These are phyloP conservation scores for Galago senegalensis DNA, from an alignment of 2,797 vertebrate genomes.

Conservation along the genomic window DNA sequence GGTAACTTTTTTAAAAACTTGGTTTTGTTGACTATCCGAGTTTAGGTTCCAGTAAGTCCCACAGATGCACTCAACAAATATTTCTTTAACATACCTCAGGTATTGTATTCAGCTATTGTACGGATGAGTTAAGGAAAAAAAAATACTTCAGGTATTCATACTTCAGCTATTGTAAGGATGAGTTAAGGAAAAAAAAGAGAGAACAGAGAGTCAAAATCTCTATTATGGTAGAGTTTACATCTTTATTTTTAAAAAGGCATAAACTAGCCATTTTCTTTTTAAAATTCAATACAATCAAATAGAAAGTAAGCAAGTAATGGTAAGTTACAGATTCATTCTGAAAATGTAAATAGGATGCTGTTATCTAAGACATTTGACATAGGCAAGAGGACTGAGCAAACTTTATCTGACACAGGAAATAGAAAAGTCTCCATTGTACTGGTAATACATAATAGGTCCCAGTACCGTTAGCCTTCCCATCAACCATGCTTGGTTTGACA, in stretches of 20 bases:
- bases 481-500: neutral
- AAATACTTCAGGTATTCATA: neutral
- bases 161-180: neutral
- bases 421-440: neutral
- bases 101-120: neutral
- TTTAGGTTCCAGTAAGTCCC: neutral
- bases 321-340: neutral
- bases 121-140: too few species aligned
- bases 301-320: neutral
- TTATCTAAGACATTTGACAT: neutral
- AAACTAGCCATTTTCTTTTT: neutral
- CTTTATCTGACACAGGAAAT: neutral
- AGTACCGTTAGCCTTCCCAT: neutral
- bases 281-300: neutral
- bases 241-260: neutral
- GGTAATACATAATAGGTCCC: neutral
- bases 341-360: neutral
- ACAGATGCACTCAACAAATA: neutral
- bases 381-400: neutral
- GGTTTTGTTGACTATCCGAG: neutral
- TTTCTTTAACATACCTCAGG: neutral
- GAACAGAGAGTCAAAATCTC: neutral
- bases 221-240: neutral
- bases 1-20: neutral
- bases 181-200: neutral